phyloP scores from a whole-genome alignment of 1,140 invertebrate genomes.

The Apis dorsata region DNA sequence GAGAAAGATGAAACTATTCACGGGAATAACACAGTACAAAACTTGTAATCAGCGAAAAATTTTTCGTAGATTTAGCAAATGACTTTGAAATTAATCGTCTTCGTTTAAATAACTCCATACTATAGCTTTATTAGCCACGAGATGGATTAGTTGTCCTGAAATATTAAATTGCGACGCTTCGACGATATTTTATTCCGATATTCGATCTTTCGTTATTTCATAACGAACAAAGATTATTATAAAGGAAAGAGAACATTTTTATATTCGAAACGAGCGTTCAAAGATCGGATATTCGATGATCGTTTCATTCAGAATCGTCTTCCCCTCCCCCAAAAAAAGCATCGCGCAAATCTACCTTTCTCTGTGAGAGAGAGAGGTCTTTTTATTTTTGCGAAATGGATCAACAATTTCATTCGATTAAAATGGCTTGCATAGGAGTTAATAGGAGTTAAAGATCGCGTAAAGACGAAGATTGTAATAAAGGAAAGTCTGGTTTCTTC shows the following conservation, averaged over 20 bases:
- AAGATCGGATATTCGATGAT: not conserved
- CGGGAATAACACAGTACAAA: conserved; percentile 50
- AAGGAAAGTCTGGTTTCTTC: not conserved
- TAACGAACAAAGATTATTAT: too few species aligned
- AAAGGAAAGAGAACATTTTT: not conserved
- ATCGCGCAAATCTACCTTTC: too few species aligned
- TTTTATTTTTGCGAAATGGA: conserved; percentile 24
- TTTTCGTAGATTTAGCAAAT: conserved; percentile 19
- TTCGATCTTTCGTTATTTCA: conserved; percentile 5
- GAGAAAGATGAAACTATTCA: conserved; percentile 12
- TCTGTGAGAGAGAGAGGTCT: not conserved
- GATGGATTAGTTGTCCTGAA: not conserved
- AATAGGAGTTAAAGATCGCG: too few species aligned
- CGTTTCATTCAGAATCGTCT: conserved; percentile 15
- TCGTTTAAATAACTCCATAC: conserved; percentile 5
- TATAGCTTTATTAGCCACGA: conserved; percentile 25
- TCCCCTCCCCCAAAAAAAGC: not conserved
- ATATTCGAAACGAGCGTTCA: not conserved
- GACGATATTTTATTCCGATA: not conserved
- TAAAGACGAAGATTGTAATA: too few species aligned
- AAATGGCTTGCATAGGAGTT: not conserved
- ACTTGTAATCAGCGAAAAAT: conserved; percentile 21
- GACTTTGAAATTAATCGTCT: conserved; percentile 15
- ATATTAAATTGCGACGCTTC: conserved; percentile 1
- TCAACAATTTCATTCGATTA: not conserved